phyloP scores from a whole-genome alignment of 92 coral and sea anemone species.

The Metridium senile region DNA sequence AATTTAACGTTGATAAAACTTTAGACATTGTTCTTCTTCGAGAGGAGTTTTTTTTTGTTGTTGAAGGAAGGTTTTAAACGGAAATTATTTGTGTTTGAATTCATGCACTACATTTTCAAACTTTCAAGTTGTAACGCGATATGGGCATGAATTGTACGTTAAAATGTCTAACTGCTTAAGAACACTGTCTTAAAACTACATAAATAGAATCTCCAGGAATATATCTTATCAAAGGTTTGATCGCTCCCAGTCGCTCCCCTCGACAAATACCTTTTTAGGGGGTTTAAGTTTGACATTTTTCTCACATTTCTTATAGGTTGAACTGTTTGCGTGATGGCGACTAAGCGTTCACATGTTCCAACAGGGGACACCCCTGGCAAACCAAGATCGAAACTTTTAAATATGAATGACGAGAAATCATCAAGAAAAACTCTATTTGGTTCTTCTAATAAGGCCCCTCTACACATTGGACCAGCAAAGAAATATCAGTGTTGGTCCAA shows the following conservation, averaged over 20 bases:
- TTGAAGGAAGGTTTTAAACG: neutral
- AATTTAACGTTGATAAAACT: no score
- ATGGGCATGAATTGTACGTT: neutral
- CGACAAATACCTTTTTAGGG: neutral
- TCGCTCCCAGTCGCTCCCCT: neutral
- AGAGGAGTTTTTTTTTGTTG: neutral
- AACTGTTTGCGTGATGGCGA: neutral
- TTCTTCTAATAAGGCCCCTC: neutral
- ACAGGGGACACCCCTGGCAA: neutral
- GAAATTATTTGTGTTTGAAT: neutral
- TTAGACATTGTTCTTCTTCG: no score
- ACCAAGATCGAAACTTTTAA: neutral
- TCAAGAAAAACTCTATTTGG: neutral
- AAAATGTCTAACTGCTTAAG: neutral
- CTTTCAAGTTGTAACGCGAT: neutral
- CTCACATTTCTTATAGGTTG: neutral
- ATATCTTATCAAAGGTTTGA: neutral
- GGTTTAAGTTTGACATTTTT: neutral
- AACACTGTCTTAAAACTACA: neutral
- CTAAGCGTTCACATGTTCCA: neutral
- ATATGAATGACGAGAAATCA: no score
- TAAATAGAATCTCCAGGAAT: neutral
- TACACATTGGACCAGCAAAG: conserved; percentile 2
- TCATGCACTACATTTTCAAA: neutral
- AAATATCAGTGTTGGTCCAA: conserved; percentile 43